Evolutionary conservation across 2,113 vertebrate genomes (phyloP).

Genomic region (Pachycephala philippinensis): DNA sequence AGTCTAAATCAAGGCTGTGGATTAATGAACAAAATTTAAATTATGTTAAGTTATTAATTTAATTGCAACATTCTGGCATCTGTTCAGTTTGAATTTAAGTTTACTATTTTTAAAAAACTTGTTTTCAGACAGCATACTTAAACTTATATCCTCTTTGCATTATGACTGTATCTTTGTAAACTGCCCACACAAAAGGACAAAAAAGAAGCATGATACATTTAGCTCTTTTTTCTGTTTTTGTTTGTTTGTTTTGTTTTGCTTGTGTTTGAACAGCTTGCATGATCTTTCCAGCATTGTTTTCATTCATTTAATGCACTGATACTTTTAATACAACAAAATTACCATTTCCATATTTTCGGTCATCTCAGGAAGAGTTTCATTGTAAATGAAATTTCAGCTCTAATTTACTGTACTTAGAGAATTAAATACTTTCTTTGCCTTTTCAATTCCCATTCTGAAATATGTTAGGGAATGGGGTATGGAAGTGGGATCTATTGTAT

Average conservation of each 20-base stretch:
- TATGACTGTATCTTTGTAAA: neutral
- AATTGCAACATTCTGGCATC: slow-evolving; percentile 38
- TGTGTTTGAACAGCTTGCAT: neutral
- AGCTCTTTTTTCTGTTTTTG: neutral
- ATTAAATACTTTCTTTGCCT: neutral
- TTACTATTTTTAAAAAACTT: neutral
- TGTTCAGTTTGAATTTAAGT: neutral
- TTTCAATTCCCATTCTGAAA: neutral
- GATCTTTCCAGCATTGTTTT: neutral
- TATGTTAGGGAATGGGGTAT: neutral
- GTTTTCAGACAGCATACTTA: neutral
- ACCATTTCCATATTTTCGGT: neutral
- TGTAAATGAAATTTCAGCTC: neutral
- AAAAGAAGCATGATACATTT: neutral
- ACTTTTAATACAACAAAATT: neutral
- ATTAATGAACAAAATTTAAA: slow-evolving; percentile 61
- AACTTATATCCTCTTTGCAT: neutral
- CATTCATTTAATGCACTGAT: neutral
- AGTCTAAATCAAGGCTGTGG: slow-evolving; percentile 35
- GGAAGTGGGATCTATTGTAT: neutral
- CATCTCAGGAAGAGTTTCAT: neutral
- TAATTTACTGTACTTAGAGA: neutral
- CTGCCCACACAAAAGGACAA: neutral
- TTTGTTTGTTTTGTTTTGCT: neutral
- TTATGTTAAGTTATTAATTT: slow-evolving; percentile 30